Evolutionary conservation across 2,888 invertebrate species (phyloP).

Genomic region (Vanessa cardui): DNA sequence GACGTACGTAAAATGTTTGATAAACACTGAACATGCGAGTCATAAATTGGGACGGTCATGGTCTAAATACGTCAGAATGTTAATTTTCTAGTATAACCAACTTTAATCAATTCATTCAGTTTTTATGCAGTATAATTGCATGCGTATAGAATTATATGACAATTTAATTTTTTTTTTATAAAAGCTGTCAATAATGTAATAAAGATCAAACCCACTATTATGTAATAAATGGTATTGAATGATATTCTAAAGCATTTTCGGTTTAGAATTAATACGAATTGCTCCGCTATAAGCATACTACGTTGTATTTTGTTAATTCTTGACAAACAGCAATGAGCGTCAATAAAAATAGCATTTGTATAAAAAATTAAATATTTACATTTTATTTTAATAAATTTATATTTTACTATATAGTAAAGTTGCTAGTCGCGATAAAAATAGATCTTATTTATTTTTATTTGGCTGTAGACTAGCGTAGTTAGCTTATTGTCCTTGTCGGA

Average conservation of each 20-base stretch:
- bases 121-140: not conserved
- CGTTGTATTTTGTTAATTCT: constrained; percentile 22
- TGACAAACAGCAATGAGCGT: not conserved
- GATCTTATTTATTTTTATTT: too few species aligned
- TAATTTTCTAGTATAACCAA: not conserved
- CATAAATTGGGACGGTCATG: constrained; percentile 27
- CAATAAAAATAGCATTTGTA: not conserved
- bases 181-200: too few species aligned
- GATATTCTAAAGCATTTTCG: constrained; percentile 8
- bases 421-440: too few species aligned
- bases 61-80: constrained; percentile 15
- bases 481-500: too few species aligned
- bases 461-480: too few species aligned
- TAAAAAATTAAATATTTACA: not conserved
- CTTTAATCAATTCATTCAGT: not conserved
- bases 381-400: not conserved
- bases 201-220: too few species aligned
- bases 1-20: constrained; percentile 9
- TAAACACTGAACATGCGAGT: constrained; percentile 5
- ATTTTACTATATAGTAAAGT: too few species aligned
- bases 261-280: constrained; percentile 18
- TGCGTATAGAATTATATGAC: too few species aligned
- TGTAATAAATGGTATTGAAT: too few species aligned
- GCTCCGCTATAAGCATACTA: constrained; percentile 22
- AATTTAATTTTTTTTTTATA: too few species aligned